A percentile compares a stretch with the other conserved stretches of the same genome.
phyloP scores from a whole-genome alignment of 35 echinoderm and acorn worm genomes.

The Amphiura filiformis region DNA sequence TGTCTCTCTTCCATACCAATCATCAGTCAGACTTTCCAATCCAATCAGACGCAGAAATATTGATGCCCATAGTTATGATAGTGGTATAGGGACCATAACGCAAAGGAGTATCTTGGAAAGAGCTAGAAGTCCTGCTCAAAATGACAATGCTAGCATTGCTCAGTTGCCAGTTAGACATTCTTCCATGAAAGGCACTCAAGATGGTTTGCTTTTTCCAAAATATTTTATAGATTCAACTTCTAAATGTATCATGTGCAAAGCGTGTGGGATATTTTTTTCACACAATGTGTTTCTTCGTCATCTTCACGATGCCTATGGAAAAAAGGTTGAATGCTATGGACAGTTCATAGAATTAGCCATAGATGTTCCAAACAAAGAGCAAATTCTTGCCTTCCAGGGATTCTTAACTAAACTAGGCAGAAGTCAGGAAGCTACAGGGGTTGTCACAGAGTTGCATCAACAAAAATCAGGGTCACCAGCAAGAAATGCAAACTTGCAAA shows the following conservation, averaged over 20 bases:
- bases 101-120: not conserved
- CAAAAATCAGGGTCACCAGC: not conserved
- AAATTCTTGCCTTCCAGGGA: constrained; percentile 49
- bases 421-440: not conserved
- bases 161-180: constrained; percentile 63
- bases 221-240: constrained; percentile 44
- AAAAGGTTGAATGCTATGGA: constrained; percentile 46
- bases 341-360: constrained; percentile 31
- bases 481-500: not conserved
- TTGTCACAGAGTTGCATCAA: not conserved
- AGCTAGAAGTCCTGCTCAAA: no score
- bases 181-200: constrained; percentile 39
- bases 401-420: constrained; percentile 43
- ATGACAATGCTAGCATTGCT: not conserved
- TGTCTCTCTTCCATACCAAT: not conserved
- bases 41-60: not conserved
- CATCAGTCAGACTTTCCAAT: not conserved
- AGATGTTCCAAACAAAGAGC: constrained; percentile 43
- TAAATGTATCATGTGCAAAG: constrained; percentile 73
- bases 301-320: constrained; percentile 59
- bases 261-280: constrained; percentile 75
- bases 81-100: not conserved
- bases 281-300: constrained; percentile 56
- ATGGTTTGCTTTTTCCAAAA: constrained; percentile 50
- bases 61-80: constrained; percentile 6